Evolutionary conservation across 2,888 invertebrate genomes (phyloP).

Genomic region (Drosophila mimica): DNA sequence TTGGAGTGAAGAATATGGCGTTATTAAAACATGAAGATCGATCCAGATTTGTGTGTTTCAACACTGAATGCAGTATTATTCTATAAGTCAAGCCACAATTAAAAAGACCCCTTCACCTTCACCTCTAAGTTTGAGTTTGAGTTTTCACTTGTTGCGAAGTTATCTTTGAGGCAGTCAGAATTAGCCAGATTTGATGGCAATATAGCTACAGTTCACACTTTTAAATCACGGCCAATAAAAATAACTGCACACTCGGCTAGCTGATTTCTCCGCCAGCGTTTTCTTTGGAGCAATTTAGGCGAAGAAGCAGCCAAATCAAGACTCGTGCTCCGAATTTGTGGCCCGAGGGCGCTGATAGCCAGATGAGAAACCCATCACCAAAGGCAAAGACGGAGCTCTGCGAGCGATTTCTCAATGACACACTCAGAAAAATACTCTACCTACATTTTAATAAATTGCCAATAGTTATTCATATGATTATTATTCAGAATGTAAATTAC

Average conservation of each 20-base stretch:
- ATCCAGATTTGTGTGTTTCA: not conserved
- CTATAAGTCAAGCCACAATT: not conserved
- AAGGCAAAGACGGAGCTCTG: not conserved
- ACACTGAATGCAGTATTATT: not conserved
- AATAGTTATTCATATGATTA: not conserved
- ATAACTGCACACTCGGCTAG: conserved; percentile 13
- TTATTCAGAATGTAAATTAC: not conserved
- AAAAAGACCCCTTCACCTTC: not conserved
- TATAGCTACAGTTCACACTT: conserved; percentile 3
- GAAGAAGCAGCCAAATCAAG: conserved; percentile 1
- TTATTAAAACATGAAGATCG: not conserved
- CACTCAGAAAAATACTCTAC: not conserved
- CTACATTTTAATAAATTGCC: not conserved
- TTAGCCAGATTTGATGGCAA: not conserved
- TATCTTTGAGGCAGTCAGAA: not conserved
- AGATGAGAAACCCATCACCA: not conserved
- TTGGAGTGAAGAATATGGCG: no score
- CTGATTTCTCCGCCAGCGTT: not conserved
- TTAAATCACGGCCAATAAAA: conserved; percentile 7
- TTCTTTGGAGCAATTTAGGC: not conserved
- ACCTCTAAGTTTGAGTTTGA: no score
- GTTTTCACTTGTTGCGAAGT: no score
- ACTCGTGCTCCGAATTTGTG: conserved; percentile 37
- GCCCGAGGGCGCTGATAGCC: conserved; percentile 6
- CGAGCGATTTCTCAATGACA: conserved; percentile 6